Evolutionary conservation across 2,888 invertebrate genomes (phyloP).

Genomic region (Tetheella fluctuosa): DNA sequence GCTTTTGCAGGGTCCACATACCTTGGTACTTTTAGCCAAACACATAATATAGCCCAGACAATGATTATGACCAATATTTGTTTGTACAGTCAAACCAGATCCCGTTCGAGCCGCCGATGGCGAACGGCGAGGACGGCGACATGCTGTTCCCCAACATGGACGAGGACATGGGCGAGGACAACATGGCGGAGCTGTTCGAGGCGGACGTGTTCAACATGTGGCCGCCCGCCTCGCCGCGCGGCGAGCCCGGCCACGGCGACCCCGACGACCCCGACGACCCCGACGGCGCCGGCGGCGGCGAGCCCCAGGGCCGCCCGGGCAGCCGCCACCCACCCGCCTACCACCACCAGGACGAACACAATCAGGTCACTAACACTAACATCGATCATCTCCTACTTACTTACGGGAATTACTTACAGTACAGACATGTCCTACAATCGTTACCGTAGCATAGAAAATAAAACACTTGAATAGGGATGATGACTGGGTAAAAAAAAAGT

Average conservation of each 20-base stretch:
- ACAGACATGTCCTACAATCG: too few species aligned
- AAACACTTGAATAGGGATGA: too few species aligned
- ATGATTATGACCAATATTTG: background rate
- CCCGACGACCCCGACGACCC: slow-evolving; percentile 43
- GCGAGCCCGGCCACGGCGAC: too few species aligned
- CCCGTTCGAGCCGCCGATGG: slow-evolving; percentile 75
- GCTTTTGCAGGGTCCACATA: too few species aligned
- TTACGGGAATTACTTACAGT: background rate
- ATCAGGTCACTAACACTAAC: slow-evolving; percentile 13
- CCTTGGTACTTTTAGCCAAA: too few species aligned
- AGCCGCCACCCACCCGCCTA: slow-evolving; percentile 49
- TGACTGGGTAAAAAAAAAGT: too few species aligned
- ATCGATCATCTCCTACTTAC: too few species aligned
- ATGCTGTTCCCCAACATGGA: slow-evolving; percentile 76
- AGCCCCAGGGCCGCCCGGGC: slow-evolving; percentile 45
- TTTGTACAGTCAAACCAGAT: slow-evolving; percentile 68
- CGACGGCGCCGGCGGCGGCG: slow-evolving; percentile 40
- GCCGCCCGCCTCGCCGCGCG: slow-evolving; percentile 51
- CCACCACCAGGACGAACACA: slow-evolving; percentile 51
- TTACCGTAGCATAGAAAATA: too few species aligned
- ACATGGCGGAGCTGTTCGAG: slow-evolving; percentile 85
- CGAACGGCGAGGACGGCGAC: slow-evolving; percentile 78
- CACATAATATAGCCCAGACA: too few species aligned
- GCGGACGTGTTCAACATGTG: slow-evolving; percentile 90
- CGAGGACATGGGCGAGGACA: slow-evolving; percentile 86